Base-by-base conservation (phyloP, 2,888 invertebrate species). In the Rhagium mordax region DNA sequence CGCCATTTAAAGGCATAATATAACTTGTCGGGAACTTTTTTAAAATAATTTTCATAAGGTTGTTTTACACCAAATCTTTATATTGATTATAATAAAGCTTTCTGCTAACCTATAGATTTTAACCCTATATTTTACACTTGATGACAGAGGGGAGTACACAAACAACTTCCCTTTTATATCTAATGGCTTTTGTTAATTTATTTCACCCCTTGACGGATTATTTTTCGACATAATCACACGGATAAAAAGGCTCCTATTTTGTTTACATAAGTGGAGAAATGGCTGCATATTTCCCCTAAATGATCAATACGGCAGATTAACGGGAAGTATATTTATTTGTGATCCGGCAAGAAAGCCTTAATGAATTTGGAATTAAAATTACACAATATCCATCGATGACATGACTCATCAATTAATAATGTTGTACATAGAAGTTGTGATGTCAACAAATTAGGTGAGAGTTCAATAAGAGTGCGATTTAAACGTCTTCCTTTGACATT, bases 171-270 rank as follows among this genome's bases (percentile, higher is more conserved):
- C 51, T 47, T 67, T 67, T 57, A 47, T 21, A 15, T 57, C 67
- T 67, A 67, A 67, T 47, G 24, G 67, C 67, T 67, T 57, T 67
- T 57, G 29, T 67, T 67, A 67, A 57, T 61, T 61, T 29, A 47
- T 21, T 47, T 61, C 61, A 61, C 61, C 61, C 61, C 41, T 61
- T 61, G 47, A 48, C 61, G 61, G 47, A 61, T 61, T 61, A 61
- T 61, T 61, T 61, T 61, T 47, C 21, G 18, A 29, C 47, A 61
- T 20, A 61, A 61, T 47, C 47, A 29, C 6, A 8, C 13, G 10
- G 61, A 61, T 41, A 41, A 61, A 61, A 61, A 21, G 18, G 13
- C n/a, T 41, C 47, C 47, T n/a, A 47, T 47, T 61, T 47, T 41
- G 18, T 61, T 61, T 59, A 59, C 59, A 29, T 59, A 59, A 29